Evolutionary conservation across 2,888 invertebrate species (phyloP), one percentile per base, ranked within the genome.

Genomic region (Drosophila emarginata): DNA sequence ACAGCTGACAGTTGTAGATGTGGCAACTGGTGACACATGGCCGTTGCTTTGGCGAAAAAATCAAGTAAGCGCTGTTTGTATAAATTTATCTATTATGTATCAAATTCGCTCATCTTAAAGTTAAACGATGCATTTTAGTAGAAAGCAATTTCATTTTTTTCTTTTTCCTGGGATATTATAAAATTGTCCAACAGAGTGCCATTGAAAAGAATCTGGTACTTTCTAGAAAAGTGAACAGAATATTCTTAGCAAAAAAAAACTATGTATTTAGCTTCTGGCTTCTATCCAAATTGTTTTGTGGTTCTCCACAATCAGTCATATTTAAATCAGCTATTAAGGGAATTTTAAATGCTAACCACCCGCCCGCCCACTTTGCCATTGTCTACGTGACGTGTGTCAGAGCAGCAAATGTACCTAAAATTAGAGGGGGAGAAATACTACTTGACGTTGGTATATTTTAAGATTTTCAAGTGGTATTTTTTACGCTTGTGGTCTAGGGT

Each of bases 341-440:
- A 12, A 67, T 61, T 83, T 75, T 2, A 77, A 80, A 75, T 61
- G 53, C n/a, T 18, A 21, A 21, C 5, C 74, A 56, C 64, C 67
- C 68, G 67, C 40, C 74, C 72, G 71, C 77, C 78, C 77, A 67
- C 21, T 21, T 3, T 6, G 40, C 18, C 21, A 7, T n/a, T 60
- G 78, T 54, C 54, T 80, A 84, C 79, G 85, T 81, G 85, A 84
- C 82, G 81, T 78, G 72, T 67, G 59, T 61, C 84, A 79, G 56
- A 60, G n/a, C 26, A 15, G 26, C 1, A 0, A 53, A 63, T 0
- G 76, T 28, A 74, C 67, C 77, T 78, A 26, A 11, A 63, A 32
- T 9, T 54, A 11, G 32, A 32, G 32, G 32, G 32, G 32, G 4
- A 53, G 11, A 15, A 53, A 53, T 32, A 54, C 28, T 32, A 32